A percentile compares a stretch with the other conserved stretches of the same genome.
Evolutionary conservation across 1,140 invertebrate genomes (phyloP).

Genomic region (Geopemphigus sp.): DNA sequence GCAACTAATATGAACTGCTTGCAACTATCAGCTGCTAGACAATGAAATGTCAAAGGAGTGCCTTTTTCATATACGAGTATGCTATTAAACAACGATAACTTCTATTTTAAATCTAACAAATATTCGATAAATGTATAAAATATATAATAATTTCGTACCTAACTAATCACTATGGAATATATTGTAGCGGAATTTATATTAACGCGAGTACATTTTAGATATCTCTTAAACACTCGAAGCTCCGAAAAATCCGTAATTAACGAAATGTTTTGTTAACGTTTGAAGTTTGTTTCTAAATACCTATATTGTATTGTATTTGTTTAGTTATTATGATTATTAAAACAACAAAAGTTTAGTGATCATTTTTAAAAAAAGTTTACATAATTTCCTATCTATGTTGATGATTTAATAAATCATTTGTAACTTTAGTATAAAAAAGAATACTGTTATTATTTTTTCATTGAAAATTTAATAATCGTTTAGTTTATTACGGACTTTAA

Average conservation of each 20-base stretch:
- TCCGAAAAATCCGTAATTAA: neutral
- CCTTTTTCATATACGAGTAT: neutral
- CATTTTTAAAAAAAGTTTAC: neutral
- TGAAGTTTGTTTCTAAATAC: slow-evolving; percentile 6
- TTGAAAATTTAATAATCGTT: no score
- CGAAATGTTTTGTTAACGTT: neutral
- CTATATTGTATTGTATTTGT: slow-evolving; percentile 22
- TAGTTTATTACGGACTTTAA: no score
- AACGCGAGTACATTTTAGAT: neutral
- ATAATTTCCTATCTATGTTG: neutral
- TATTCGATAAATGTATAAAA: neutral
- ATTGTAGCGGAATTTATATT: slow-evolving; percentile 4
- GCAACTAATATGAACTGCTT: neutral
- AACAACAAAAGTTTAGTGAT: neutral
- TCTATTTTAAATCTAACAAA: neutral
- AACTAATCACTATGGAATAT: neutral
- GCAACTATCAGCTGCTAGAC: neutral
- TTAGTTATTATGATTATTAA: slow-evolving; percentile 23
- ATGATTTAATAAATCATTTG: slow-evolving; percentile 14
- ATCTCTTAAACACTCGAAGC: neutral
- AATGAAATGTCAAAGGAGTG: slow-evolving; percentile 26
- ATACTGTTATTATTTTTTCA: neutral
- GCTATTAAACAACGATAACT: neutral
- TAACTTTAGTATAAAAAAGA: neutral
- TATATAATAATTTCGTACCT: neutral